Evolutionary conservation across 1,140 invertebrate genomes (phyloP), one percentile per base, ranked within the genome.

Genomic region (Octopus bimaculoides): DNA sequence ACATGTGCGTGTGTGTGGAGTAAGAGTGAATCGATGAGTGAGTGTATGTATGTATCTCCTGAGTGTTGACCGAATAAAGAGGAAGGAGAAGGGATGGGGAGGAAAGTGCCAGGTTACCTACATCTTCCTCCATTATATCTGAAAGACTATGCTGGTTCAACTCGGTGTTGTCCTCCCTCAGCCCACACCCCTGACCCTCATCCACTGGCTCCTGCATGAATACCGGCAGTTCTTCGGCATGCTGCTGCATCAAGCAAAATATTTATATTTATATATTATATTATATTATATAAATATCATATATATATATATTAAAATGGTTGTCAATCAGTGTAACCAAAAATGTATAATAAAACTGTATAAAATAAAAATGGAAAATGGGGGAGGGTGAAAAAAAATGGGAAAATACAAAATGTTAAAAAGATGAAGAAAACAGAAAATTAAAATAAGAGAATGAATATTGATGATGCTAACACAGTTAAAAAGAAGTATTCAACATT

Each of bases 131-230:
- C 80, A 86, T 82, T 26, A 88, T 88, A 84, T 88, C 87, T 79
- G 87, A 87, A 54, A 88, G 83, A 83, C 82, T 84, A 79, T 83
- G 82, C 79, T 86, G 84, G 52, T 83, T 83, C 54, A 82, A 83
- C 54, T 87, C 84, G 14, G 83, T 81, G 7, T 80, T 81, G 52
- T 83, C 82, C 79, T 76, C 52, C 26, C 26, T 41, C 54, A 80
- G 78, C 26, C 80, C 78, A 54, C 78, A 55, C 71, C 81, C 80
- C 75, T 81, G 77, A 78, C 80, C 79, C 14, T 77, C 76, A 26
- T 82, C 82, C 82, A 80, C 77, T 75, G 95, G 94, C 90, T 98
- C 96, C 84, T 96, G 89, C 90, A 97, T 93, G 88, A 97, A 98
- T 1, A 94, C 93, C 0, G 96, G 96, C 81, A 95, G 96, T 94